phyloP scores from a whole-genome alignment of 2,113 vertebrate species.

The Capra hircus region DNA sequence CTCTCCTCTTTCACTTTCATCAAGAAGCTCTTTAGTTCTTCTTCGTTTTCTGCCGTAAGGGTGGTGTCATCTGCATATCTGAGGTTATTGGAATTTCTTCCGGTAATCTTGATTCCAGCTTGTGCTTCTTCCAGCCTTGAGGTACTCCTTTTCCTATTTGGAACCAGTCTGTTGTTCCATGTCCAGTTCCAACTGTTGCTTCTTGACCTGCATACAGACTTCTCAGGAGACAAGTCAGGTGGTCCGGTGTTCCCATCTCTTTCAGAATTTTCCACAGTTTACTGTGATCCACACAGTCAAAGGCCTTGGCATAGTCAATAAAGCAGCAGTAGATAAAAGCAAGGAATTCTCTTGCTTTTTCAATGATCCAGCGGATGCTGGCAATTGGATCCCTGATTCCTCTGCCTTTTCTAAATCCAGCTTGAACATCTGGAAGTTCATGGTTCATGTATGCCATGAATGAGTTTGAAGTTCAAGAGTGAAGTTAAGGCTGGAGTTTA shows the following conservation, averaged over 20 bases:
- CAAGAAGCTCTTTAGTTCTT: not conserved
- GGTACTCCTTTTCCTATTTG: not conserved
- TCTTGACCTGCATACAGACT: not conserved
- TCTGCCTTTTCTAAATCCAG: not conserved
- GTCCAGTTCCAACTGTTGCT: not conserved
- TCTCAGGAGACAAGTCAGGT: not conserved
- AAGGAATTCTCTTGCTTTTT: not conserved
- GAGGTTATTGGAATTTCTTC: not conserved
- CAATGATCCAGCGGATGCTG: not conserved
- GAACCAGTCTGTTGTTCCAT: not conserved
- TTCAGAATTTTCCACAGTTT: not conserved
- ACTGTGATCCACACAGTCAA: not conserved
- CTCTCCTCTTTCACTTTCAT: not conserved
- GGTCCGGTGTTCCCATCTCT: not conserved
- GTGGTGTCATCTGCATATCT: not conserved
- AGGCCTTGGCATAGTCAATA: not conserved
- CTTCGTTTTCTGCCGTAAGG: accelerated
- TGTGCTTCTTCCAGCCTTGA: not conserved
- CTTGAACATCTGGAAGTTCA: not conserved
- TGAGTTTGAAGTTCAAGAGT: conserved; percentile 4
- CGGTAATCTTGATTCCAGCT: not conserved
- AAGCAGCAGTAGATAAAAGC: not conserved
- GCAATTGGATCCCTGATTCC: not conserved
- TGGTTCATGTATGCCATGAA: not conserved
- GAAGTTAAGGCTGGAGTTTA: not conserved